These are phyloP conservation scores for Oryzias celebensis DNA, from an alignment of 2,113 vertebrate species.

Conservation along the genomic window DNA sequence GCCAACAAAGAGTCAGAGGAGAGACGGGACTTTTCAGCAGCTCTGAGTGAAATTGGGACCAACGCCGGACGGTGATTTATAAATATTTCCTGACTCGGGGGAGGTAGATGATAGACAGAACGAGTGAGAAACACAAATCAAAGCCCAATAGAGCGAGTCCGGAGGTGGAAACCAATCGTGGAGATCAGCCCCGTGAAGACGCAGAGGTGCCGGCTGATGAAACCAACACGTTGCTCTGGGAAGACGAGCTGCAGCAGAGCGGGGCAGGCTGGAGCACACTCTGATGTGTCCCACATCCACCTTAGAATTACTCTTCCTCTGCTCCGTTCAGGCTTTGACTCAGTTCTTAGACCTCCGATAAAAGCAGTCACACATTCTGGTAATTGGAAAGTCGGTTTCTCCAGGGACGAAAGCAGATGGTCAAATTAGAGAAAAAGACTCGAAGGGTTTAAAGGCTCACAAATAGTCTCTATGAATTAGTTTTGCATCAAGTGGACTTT, in stretches of 20 bases:
- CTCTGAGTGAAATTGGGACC: slow-evolving; percentile 17
- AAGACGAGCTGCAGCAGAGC: slow-evolving; percentile 5
- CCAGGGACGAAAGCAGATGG: no score
- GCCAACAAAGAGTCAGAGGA: neutral
- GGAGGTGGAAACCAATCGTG: slow-evolving; percentile 27
- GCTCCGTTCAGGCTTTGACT: no score
- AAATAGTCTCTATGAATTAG: no score
- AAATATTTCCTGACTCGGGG: slow-evolving; percentile 28
- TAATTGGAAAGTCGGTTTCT: no score
- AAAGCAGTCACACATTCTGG: no score
- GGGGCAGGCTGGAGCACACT: slow-evolving; percentile 10
- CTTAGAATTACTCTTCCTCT: slow-evolving; percentile 11
- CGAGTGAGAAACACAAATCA: slow-evolving; percentile 14
- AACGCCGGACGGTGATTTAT: slow-evolving; percentile 21
- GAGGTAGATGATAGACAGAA: slow-evolving; percentile 35
- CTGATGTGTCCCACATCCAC: slow-evolving; percentile 8
- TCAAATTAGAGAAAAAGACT: no score
- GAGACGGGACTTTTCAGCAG: neutral
- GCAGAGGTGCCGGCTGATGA: slow-evolving; percentile 35
- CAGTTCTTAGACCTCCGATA: no score
- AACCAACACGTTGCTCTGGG: slow-evolving; percentile 40
- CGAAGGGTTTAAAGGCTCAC: no score
- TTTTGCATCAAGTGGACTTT: no score
- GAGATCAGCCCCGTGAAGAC: slow-evolving; percentile 30
- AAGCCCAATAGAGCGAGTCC: slow-evolving; percentile 9